A percentile compares a stretch with the other conserved stretches of the same genome.
Conservation (phyloP, 2,888 invertebrate genomes). For the Macrosiphum euphorbiae region DNA sequence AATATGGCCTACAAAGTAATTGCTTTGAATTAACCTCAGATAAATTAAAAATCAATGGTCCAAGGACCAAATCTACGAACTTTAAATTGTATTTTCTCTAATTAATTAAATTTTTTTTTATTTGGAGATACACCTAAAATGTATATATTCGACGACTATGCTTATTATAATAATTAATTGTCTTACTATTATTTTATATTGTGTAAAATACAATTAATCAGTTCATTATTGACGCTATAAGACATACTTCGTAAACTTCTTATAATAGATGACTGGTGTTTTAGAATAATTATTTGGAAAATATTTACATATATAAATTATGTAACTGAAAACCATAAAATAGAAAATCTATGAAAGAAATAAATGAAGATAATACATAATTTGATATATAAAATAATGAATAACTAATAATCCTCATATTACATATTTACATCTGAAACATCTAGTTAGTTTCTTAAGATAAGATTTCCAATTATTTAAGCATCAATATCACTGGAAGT, state of each 20-base stretch:
- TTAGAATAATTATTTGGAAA: neutral
- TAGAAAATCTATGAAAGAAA: neutral
- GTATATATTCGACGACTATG: neutral
- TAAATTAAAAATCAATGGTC: neutral
- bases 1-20: slow-evolving; percentile 40
- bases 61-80: slow-evolving; percentile 6
- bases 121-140: neutral
- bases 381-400: neutral
- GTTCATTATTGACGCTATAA: neutral
- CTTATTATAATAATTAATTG: neutral
- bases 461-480: neutral
- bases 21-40: slow-evolving; percentile 37
- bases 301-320: neutral
- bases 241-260: neutral
- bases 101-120: neutral
- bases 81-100: neutral
- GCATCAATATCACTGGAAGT: neutral
- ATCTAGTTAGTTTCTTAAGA: neutral
- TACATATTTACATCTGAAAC: neutral
- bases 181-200: neutral
- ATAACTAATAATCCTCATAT: neutral
- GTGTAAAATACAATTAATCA: neutral
- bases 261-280: neutral
- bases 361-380: neutral
- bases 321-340: neutral